These are phyloP conservation scores for Amphipoea lucens DNA, from an alignment of 2,888 invertebrate genomes.

Conservation along the genomic window DNA sequence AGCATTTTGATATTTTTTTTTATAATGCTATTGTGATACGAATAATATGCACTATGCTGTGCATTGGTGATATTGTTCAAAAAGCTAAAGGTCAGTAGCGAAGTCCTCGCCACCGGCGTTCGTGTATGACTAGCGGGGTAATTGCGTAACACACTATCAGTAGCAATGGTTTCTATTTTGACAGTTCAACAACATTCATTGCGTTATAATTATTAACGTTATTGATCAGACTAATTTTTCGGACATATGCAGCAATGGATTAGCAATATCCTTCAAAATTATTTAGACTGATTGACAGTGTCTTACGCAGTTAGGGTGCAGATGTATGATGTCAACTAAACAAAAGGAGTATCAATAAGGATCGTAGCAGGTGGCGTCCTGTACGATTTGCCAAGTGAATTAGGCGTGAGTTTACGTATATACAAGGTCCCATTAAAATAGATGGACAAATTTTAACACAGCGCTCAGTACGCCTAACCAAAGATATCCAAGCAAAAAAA, in stretches of 20 bases:
- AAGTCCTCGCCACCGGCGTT: background rate
- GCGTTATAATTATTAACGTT: background rate
- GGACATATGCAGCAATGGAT: background rate
- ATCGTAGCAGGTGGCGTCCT: background rate
- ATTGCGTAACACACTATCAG: background rate
- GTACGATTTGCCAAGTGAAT: background rate
- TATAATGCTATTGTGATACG: background rate
- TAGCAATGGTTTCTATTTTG: background rate
- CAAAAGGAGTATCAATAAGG: background rate
- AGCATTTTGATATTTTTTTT: too few species aligned
- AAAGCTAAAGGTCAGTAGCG: background rate
- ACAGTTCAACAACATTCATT: background rate
- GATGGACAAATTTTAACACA: too few species aligned
- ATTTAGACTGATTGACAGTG: too few species aligned
- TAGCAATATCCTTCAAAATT: background rate
- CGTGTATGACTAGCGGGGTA: background rate
- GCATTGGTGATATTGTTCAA: background rate
- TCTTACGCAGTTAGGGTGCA: background rate
- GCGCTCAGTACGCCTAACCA: too few species aligned
- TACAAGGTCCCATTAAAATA: too few species aligned
- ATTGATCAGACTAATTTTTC: background rate
- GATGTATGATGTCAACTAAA: background rate
- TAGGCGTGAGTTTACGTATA: background rate
- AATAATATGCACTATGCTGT: background rate
- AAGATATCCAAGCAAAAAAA: too few species aligned